Conservation (phyloP, 1,140 invertebrate genomes). For the Anagrus nilaparvatae region DNA sequence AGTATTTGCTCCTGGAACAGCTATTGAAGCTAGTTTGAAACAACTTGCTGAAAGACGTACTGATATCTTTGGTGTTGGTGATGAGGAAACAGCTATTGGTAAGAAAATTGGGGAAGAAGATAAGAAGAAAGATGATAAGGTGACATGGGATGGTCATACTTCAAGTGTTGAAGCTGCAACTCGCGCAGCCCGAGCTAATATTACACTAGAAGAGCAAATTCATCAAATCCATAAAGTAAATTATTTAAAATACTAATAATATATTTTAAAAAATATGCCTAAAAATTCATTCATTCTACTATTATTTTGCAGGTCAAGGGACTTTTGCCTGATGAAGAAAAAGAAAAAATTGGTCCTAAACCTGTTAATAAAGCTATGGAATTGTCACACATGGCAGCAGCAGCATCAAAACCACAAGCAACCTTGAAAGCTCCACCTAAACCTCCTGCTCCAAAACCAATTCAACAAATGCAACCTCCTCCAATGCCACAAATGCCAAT, state of each 20-base stretch:
- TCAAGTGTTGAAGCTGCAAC: constrained; percentile 88
- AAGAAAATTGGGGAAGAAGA: constrained; percentile 98
- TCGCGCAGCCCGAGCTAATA: constrained; percentile 83
- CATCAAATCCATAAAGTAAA: constrained; percentile 90
- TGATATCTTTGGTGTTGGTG: constrained; percentile 98
- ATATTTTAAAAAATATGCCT: neutral
- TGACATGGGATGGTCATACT: constrained; percentile 98
- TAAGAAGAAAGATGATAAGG: constrained; percentile 76
- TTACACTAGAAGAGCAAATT: constrained; percentile 94
- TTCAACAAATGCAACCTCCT: constrained; percentile 29
- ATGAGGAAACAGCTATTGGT: constrained; percentile 97
- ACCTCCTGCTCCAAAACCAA: constrained; percentile 35
- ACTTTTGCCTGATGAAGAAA: constrained; percentile 84
- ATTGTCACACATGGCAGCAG: constrained; percentile 36
- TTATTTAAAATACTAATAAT: neutral
- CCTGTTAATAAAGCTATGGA: constrained; percentile 47
- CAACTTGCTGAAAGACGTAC: constrained; percentile 95
- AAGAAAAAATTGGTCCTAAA: constrained; percentile 82
- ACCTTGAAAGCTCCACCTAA: constrained; percentile 40
- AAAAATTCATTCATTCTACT: neutral
- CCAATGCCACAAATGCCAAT: constrained; percentile 32
- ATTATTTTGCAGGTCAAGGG: constrained; percentile 51
- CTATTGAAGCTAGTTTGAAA: constrained; percentile 92
- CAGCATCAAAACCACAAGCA: constrained; percentile 41
- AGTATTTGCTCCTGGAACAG: constrained; percentile 77